Base-by-base conservation (phyloP, 2,797 vertebrate genomes). In the Pseudotriccus pelzelni region DNA sequence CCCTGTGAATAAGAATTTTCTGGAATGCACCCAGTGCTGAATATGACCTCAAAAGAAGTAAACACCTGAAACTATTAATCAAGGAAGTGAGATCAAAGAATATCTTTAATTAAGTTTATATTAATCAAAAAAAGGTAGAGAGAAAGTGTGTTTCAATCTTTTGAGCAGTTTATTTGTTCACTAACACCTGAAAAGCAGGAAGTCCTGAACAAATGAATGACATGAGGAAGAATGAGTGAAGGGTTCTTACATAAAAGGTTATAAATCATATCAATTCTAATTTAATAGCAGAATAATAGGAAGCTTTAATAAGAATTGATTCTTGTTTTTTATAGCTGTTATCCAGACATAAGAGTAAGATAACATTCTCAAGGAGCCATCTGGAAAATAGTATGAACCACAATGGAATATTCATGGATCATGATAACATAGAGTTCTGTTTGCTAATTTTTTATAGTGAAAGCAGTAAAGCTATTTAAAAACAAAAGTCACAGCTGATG, bases 401-500 rank as follows among this genome's bases (percentile, higher is more conserved):
- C 68, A 82, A 76, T 92, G 79, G 68, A 93, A 90, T 92, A 89
- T 86, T 87, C 60, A 84, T 86, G 74, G 70, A 79, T 92, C 64
- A 37, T 80, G 77, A 92, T 78, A 94, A 90, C 70, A 68, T 78
- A 78, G 37, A 73, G 28, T 78, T 94, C 43, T 59, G 30, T 90
- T 91, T 87, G 44, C 76, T 93, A 52, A 30, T 92, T 84, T 94
- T 89, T 92, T 68, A 39, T 37, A 77, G 36, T 55, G 64, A 92
- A 92, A 76, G 37, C 47, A 92, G 79, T 95, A 92, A 84, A 84
- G 59, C 80, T 90, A 88, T 84, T 93, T 82, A 47, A 90, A 96
- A 93, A 78, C 81, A 87, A 68, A 95, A 85, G 78, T 92, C 80
- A 93, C 66, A 91, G 74, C 32, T 84, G 93, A 96, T 88, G 81